Conservation (phyloP, 2,797 vertebrate genomes). For the Cryptoblepharus egeriae region DNA sequence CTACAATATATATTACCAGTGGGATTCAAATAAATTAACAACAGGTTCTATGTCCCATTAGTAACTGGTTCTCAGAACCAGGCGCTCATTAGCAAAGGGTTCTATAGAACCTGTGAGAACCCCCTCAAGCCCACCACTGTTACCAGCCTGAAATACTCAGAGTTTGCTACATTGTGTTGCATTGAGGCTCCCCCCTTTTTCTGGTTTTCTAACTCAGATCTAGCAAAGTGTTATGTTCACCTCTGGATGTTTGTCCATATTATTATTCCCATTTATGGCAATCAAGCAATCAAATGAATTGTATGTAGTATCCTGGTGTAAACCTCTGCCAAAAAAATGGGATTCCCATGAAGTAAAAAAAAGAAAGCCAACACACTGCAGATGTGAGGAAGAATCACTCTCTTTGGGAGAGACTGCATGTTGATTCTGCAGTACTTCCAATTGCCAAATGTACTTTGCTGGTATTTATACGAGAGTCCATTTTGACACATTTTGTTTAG, state of each 20-base stretch:
- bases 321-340: constrained; percentile 15
- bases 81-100: too few species aligned
- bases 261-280: constrained; percentile 49
- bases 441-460: constrained; percentile 71
- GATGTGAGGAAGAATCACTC: constrained; percentile 60
- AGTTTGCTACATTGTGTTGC: constrained; percentile 40
- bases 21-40: too few species aligned
- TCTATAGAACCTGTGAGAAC: too few species aligned
- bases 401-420: constrained; percentile 49
- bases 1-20: too few species aligned
- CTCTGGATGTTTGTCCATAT: constrained; percentile 23
- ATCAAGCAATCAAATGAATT: constrained; percentile 40
- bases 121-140: too few species aligned
- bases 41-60: too few species aligned
- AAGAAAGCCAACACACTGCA: too few species aligned
- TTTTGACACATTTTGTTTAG: constrained; percentile 83
- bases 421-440: constrained; percentile 61
- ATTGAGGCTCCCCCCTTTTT: constrained; percentile 34
- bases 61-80: too few species aligned
- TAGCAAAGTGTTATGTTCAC: constrained; percentile 15
- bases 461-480: constrained; percentile 78
- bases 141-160: neutral
- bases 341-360: constrained; percentile 64
- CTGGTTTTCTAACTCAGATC: constrained; percentile 25
- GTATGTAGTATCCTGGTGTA: neutral